Evolutionary conservation across 2,888 invertebrate genomes (phyloP).

Genomic region (Dione vanillae): DNA sequence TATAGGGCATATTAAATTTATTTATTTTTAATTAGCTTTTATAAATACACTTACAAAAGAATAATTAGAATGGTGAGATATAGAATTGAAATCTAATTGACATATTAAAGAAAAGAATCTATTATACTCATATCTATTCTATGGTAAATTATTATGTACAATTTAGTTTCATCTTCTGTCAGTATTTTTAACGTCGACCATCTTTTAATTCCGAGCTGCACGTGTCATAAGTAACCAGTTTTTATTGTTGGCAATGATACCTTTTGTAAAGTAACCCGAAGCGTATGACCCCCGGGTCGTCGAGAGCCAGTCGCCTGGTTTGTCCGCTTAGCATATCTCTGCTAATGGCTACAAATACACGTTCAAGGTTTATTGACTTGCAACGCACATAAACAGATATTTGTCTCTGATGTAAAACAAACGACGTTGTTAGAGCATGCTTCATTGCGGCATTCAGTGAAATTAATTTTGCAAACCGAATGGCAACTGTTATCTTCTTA

Average conservation of each 20-base stretch:
- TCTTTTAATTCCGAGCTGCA: background rate
- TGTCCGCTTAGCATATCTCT: slow-evolving; percentile 33
- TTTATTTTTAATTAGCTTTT: too few species aligned
- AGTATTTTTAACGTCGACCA: background rate
- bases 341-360: slow-evolving; percentile 38
- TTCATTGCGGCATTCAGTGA: slow-evolving; percentile 4
- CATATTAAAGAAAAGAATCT: background rate
- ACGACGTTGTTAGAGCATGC: slow-evolving; percentile 6
- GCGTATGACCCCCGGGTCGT: slow-evolving; percentile 31
- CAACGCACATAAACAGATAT: slow-evolving; percentile 25
- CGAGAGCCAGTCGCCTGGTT: slow-evolving; percentile 26
- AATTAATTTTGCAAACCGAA: background rate
- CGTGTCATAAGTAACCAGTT: slow-evolving; percentile 20
- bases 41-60: too few species aligned
- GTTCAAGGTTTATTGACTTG: slow-evolving; percentile 38
- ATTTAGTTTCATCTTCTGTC: background rate
- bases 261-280: slow-evolving; percentile 32
- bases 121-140: background rate
- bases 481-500: background rate
- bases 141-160: background rate
- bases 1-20: background rate
- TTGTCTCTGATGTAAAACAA: slow-evolving; percentile 12
- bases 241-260: slow-evolving; percentile 20
- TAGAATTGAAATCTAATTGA: background rate
- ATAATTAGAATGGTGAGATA: too few species aligned